Evolutionary conservation across 2,797 vertebrate species (phyloP), one percentile per base, ranked within the genome.

Genomic region (Siniperca undulata): DNA sequence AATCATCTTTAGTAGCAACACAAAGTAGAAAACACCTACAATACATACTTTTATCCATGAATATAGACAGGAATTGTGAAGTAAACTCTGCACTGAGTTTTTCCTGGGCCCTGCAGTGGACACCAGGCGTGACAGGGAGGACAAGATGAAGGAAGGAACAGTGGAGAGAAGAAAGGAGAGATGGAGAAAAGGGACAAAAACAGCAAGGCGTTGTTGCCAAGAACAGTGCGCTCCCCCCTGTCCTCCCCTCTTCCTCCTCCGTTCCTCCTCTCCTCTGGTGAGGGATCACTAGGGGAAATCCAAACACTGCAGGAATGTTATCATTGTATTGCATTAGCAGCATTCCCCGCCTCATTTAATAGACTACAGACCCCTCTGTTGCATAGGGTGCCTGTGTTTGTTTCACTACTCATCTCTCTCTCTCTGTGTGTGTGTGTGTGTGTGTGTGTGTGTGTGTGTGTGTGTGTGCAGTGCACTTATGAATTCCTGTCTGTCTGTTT

Each of bases 261-360:
- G 38, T 82, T 86, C 89, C 80, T 85, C 76, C 71, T 80, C 81
- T 91, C 60, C 74, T 82, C 88, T 88, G 83, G 74, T 86, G 88
- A 92, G 89, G 91, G 93, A 93, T 94, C 92, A 91, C 91, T 91
- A 56, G 93, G 94, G 94, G 92, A 95, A 95, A 94, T 94, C 94
- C 94, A 94, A 95, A 95, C 94, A 94, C 90, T 90, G 83, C 84
- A 94, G 91, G 94, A 95, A 94, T 95, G 94, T 95, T 95, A 93
- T 95, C 94, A 86, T 94, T 94, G 93, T 92, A 90, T 94, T 95
- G 93, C 93, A 95, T 95, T 95, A 94, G 93, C 91, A 90, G 90
- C 93, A 91, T 92, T 93, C 92, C 91, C 91, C 76, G 48, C 82
- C 87, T 93, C 87, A 88, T 94, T 93, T 94, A 94, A 94, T 94